Conservation (phyloP, 2,797 vertebrate genomes). For the Arrhamphus sclerolepis region DNA sequence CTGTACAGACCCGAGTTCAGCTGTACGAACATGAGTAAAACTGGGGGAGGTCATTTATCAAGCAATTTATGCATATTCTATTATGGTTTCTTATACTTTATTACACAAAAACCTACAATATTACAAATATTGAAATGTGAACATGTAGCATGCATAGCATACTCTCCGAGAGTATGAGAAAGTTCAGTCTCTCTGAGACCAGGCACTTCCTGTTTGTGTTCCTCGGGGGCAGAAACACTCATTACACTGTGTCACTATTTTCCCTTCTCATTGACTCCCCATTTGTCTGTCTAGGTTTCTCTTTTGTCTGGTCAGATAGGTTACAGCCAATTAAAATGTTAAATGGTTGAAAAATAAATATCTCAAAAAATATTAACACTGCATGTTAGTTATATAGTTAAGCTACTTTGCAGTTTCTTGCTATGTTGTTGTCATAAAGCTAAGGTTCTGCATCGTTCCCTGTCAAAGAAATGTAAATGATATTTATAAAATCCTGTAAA, state of each 20-base stretch:
- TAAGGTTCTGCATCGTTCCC: too few species aligned
- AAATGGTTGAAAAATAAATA: too few species aligned
- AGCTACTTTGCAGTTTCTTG: too few species aligned
- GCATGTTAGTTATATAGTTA: too few species aligned
- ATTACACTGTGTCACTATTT: conserved; percentile 11
- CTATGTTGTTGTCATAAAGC: too few species aligned
- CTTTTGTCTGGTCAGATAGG: too few species aligned
- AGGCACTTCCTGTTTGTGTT: conserved; percentile 71
- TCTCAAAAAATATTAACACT: too few species aligned
- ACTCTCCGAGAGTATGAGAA: neutral
- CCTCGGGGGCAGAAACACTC: conserved; percentile 20
- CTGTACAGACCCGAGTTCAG: neutral
- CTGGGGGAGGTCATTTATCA: neutral
- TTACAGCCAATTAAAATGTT: too few species aligned
- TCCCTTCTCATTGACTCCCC: neutral
- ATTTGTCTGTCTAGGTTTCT: too few species aligned
- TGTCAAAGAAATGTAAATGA: too few species aligned
- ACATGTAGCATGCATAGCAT: neutral
- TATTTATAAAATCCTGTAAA: neutral
- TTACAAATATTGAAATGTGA: too few species aligned
- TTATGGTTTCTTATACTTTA: neutral
- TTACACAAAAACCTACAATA: neutral
- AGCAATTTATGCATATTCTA: neutral
- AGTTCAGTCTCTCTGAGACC: conserved; percentile 28
- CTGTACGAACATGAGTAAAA: neutral